Base-by-base conservation (phyloP, 1,140 invertebrate species). In the Chymomyza costata region DNA sequence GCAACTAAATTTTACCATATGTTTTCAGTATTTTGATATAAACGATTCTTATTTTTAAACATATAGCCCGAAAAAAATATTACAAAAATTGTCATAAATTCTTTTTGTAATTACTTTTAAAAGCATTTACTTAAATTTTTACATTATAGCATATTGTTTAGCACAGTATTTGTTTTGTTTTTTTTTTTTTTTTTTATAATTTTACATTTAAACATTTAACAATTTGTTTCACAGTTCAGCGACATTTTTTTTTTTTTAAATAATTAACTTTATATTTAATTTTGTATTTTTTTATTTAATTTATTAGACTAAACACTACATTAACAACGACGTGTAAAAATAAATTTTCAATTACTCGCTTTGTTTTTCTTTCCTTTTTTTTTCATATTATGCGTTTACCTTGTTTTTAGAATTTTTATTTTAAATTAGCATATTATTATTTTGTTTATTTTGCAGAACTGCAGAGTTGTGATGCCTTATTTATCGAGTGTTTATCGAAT, bases 301-400 rank as follows among this genome's bases (percentile, higher is more conserved):
- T 55, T 61, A 28, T 80, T 73, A 73, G 40, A 68, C 73, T 80
- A 80, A 67, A 49, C 52, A 80, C 73, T 80, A 80, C 74, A 80
- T 68, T 80, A 80, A 80, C 73, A 80, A 80, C 61, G 60, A 80
- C 73, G 73, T 80, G 73, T 80, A 80, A 80, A 80, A 80, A 80
- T 80, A 80, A 73, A 81, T 80, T 60, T 34, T 34, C 7, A 3
- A 6, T 34, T 34, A 6, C 3, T 34, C 13, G 3, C 73, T 51
- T 48, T 62, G 54, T 32, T 51, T 50, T 40, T 32, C 63, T 35
- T 66, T 56, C 50, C 16, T 34, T 63, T 48, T 40, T 41, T 40
- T 64, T 62, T 39, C 49, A 63, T 51, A 55, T 48, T 58, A 58
- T 68, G 30, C 15, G 28, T 64, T 45, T 32, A 11, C 31, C 16